These are phyloP conservation scores for Aphaenogaster ashmeadi DNA, from an alignment of 1,140 invertebrate species.

Conservation along the genomic window DNA sequence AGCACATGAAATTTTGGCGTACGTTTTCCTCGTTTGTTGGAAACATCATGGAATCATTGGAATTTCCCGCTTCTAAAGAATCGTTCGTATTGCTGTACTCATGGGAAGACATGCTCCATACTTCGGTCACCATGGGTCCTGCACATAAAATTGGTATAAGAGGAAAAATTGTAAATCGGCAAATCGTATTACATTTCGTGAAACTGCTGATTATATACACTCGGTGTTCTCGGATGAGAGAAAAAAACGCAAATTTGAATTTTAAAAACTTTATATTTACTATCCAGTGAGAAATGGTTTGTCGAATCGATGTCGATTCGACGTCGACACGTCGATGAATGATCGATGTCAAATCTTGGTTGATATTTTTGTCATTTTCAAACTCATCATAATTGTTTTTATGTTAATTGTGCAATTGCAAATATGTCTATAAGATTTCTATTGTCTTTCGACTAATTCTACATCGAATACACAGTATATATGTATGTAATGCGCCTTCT, in stretches of 20 bases:
- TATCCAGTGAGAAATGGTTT: no score
- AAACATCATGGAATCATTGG: neutral
- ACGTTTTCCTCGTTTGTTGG: neutral
- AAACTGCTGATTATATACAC: neutral
- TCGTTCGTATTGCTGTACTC: neutral
- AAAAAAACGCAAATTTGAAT: neutral
- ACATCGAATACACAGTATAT: no score
- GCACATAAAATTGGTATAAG: constrained; percentile 13
- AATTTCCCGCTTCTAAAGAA: neutral
- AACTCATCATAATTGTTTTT: no score
- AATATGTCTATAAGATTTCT: no score
- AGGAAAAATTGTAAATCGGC: neutral
- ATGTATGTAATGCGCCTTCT: no score
- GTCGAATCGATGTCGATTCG: no score
- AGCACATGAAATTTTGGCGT: neutral
- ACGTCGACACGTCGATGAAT: no score
- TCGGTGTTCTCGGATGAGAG: neutral
- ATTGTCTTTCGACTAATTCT: no score
- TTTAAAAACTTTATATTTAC: neutral
- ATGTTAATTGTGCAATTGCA: no score
- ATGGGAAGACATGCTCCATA: neutral
- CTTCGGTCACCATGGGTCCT: neutral
- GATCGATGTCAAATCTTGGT: no score
- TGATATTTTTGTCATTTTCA: no score
- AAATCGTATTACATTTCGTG: neutral